Base-by-base conservation (phyloP, 2,797 vertebrate genomes). In the Melopsittacus undulatus region DNA sequence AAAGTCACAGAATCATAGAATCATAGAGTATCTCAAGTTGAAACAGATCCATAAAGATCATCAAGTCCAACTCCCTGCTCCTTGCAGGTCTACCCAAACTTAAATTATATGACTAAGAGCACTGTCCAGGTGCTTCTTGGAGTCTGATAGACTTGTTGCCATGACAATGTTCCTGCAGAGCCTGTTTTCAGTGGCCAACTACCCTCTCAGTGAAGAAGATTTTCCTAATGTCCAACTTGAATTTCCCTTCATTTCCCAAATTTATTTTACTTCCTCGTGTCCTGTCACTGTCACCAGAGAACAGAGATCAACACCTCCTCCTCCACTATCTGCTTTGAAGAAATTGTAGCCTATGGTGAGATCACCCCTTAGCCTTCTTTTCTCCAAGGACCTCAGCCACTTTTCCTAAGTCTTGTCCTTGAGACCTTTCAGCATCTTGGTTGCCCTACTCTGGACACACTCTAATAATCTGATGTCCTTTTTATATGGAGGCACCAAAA, bases 301-400 rank as follows among this genome's bases (percentile, higher is more conserved):
- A 29, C 54, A 21, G 20, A 62, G 13, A 48, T 40, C 27, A 63
- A 1, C 49, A 18, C 7, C 7, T 84, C 9, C 10, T 4, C 4
- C 27, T 30, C 9, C 0, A 0, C 17, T 45, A n/a, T 22, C 57
- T 2, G 2, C 2, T 1, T 27, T 23, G 12, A 64, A 19, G 9
- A 67, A 68, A 3, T 3, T 68, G 13, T 34, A 48, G 9, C 3
- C 11, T 45, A 21, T 11, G 5, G 21, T 14, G 18, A 70, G 9
- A 5, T 42, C 20, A 42, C 3, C 6, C 13, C 7, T 61, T 26
- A 83, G 6, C 14, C 23, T 62, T 64, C 43, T 43, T 14, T 43
- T 73, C 32, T 49, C 11, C 11, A 45, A 40, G 4, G 32, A 54
- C 17, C 5, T 61, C 19, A 59, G 19, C 2, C 8, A 15, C 18